Evolutionary conservation across 2,113 vertebrate genomes (phyloP), one percentile per base, ranked within the genome.

Genomic region (Willisornis vidua): DNA sequence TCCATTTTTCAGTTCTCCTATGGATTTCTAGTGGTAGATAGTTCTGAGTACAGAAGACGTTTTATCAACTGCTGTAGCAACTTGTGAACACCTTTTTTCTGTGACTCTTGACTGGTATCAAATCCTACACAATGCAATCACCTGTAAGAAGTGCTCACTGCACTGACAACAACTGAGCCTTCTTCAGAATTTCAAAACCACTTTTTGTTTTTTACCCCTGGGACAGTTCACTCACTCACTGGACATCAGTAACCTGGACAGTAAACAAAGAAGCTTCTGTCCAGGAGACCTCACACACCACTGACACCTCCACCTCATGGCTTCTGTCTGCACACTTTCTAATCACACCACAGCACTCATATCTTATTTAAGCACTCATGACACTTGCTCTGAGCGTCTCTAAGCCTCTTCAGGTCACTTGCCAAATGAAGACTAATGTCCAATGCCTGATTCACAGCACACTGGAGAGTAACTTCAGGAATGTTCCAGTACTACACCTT

Each of bases 281-380:
- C 15, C 39, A 87, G 65, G 26, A 81, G 37, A 62, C 20, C 41
- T 25, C 14, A 80, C 4, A 22, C 5, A 48, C 23, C 49, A 65
- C 39, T 73, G 73, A 25, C 6, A 71, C 31, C 37, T 78, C 46
- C 11, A 76, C 29, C 6, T 63, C 45, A 51, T 0, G 0, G 3
- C 43, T 94, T 90, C 90, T 68, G 14, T 49, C 52, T 54, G 28
- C 13, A 73, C 18, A 16, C 16, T 65, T 81, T 52, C 26, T 87
- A 55, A 75, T 35, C 24, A 78, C 9, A 54, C 9, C 52, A 81
- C 28, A 54, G 29, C 59, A 75, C 15, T 46, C 1, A 1, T 13
- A 87, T 13, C 10, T 81, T 48, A 79, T n/a, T 67, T 37, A 94
- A 85, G 14, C 39, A 86, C 61, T 84, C 12, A 8, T 37, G 14